Percentiles rank a stretch among this genome's conserved stretches.
Evolutionary conservation across 2,113 vertebrate genomes (phyloP).

Genomic region (Ranitomeya variabilis): DNA sequence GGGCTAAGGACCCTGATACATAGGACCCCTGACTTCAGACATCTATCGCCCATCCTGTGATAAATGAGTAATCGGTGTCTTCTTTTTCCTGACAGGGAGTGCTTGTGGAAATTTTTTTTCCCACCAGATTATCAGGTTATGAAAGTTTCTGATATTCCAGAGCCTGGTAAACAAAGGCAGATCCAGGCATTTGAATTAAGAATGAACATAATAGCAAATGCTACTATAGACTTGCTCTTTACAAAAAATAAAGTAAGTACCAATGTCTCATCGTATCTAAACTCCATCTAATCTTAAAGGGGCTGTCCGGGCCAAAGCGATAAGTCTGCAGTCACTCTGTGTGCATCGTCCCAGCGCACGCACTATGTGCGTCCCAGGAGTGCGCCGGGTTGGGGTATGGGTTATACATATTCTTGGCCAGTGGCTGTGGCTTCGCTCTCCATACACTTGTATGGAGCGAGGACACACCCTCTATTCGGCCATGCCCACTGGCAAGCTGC

Average conservation of each 20-base stretch:
- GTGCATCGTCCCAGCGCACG: too few relatives aligned
- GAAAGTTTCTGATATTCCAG: slow-evolving; percentile 87
- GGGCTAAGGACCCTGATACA: too few relatives aligned
- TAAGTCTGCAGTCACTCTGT: too few relatives aligned
- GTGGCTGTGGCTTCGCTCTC: too few relatives aligned
- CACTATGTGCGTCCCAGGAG: too few relatives aligned
- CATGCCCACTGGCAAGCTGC: too few relatives aligned
- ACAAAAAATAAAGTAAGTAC: slow-evolving; percentile 93
- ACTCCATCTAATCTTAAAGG: background rate
- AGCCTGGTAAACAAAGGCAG: slow-evolving; percentile 88
- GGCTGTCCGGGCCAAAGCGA: background rate
- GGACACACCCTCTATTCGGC: too few relatives aligned
- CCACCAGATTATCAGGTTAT: slow-evolving; percentile 95
- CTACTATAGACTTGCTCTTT: slow-evolving; percentile 96
- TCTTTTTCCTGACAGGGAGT: slow-evolving; percentile 77
- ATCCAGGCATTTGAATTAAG: slow-evolving; percentile 96
- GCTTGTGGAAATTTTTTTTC: slow-evolving; percentile 97
- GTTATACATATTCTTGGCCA: too few relatives aligned
- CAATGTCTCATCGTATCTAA: background rate
- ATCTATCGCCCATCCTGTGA: too few relatives aligned
- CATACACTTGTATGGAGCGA: too few relatives aligned
- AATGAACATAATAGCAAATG: slow-evolving; percentile 99
- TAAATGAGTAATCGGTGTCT: background rate
- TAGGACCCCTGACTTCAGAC: too few relatives aligned
- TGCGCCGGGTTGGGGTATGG: too few relatives aligned